Evolutionary conservation across 2,888 invertebrate species (phyloP).

Genomic region (Thalpophila matura): DNA sequence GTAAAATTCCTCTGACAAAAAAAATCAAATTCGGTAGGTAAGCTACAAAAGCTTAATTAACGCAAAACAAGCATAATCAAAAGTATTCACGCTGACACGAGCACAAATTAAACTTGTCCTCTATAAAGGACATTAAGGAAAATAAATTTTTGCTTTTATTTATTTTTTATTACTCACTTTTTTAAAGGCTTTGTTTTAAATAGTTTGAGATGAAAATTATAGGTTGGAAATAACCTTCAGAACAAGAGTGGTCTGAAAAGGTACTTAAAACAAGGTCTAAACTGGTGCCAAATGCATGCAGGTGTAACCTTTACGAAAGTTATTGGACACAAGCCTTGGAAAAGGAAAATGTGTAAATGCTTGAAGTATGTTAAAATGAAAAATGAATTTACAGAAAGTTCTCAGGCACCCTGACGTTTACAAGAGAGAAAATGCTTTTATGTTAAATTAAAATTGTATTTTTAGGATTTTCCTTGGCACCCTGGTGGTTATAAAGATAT

Average conservation of each 20-base stretch:
- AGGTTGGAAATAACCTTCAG: neutral
- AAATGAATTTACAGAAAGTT: constrained; percentile 6
- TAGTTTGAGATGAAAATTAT: neutral
- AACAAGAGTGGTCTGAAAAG: constrained; percentile 6
- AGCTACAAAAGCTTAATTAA: no score
- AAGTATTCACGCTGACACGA: neutral
- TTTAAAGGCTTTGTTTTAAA: neutral
- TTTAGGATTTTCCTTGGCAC: neutral
- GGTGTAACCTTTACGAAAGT: constrained; percentile 6
- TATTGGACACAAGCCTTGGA: neutral
- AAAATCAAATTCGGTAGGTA: no score
- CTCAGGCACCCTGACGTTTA: neutral
- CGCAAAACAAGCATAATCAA: no score
- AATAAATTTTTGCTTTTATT: neutral
- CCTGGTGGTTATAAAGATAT: constrained; percentile 1
- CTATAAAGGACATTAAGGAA: no score
- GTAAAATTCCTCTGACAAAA: neutral
- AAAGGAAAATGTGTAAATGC: neutral
- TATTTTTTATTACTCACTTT: no score
- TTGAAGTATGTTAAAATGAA: neutral
- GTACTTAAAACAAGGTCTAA: constrained; percentile 22
- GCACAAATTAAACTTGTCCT: neutral
- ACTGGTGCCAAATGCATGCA: constrained; percentile 39
- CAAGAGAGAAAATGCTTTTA: constrained; percentile 5
- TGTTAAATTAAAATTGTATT: constrained; percentile 21